These are phyloP conservation scores for Oncorhynchus tshawytscha DNA, from an alignment of 2,113 vertebrate species.

Conservation along the genomic window DNA sequence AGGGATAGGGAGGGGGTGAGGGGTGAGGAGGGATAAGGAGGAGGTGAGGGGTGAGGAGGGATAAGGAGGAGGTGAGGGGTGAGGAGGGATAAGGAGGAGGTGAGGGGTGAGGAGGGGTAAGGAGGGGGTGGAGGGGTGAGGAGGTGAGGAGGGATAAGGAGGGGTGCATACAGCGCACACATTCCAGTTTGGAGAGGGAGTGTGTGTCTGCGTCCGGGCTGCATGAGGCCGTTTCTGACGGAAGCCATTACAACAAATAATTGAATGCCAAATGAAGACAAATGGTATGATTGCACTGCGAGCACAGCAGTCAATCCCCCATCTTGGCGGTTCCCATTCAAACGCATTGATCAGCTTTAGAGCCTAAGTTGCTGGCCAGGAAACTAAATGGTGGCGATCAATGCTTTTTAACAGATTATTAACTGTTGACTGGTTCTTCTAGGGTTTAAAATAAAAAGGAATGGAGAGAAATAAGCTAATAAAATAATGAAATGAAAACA, in stretches of 20 bases:
- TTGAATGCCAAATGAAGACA: constrained; percentile 77
- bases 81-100: neutral
- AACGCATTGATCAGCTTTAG: constrained; percentile 74
- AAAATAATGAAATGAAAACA: constrained; percentile 59
- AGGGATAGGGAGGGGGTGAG: neutral
- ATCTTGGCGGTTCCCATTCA: constrained; percentile 76
- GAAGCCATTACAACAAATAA: constrained; percentile 75
- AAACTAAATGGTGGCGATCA: constrained; percentile 74
- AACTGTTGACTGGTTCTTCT: constrained; percentile 70
- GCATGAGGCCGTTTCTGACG: constrained; percentile 62
- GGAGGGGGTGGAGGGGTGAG: neutral
- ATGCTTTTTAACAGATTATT: constrained; percentile 80
- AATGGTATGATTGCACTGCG: constrained; percentile 71
- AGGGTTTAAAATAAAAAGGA: constrained; percentile 60
- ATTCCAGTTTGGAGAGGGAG: neutral
- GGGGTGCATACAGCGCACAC: neutral
- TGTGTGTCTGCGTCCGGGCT: constrained; percentile 40
- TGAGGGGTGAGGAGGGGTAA: neutral
- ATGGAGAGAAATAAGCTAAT: constrained; percentile 63
- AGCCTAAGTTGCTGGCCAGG: constrained; percentile 73
- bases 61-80: neutral
- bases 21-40: neutral
- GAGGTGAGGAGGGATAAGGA: neutral
- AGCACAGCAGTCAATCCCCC: constrained; percentile 70
- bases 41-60: neutral